Base-by-base conservation (phyloP, 2,888 invertebrate genomes). In the Nebria brevicollis region DNA sequence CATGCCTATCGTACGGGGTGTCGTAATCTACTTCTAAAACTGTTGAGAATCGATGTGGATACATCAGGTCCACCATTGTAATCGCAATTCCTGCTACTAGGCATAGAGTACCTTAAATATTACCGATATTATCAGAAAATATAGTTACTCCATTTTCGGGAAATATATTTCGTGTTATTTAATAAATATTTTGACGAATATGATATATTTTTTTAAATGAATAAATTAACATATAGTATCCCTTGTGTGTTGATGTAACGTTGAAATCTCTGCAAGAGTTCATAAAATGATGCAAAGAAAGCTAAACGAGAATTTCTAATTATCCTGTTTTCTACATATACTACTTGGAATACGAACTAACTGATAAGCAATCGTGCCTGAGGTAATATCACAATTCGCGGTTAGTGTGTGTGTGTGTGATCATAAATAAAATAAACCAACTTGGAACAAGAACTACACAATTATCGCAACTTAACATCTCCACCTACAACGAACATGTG, bases 21-120 rank as follows among this genome's bases (percentile, higher is more conserved):
- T 97, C 97, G 88, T 96, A 97, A 89, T 98, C 97, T 72, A 97
- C 95, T 89, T 96, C 96, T 81, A 97, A 90, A 84, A 97, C 95
- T 0, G 97, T 97, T 70, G 97, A 96, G 90, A 98, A 97, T 85
- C 94, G 94, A 88, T 97, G 96, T 5, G 97, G 97, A 91, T 95
- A 96, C 84, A 97, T 92, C 86, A 97, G 91, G 89, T 96, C 96
- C 83, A 98, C 91, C 11, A 95, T 92, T 8, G 95, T 94, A 84
- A 98, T 95, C 77, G 96, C 90, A 20, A 95, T 90, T 10, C 98
- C 98, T 20, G 94, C 93, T 73, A 95, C 89, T 64, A 96, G 88
- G 88, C 97, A 96, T 70, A 95, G 89, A 82, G 94, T 91, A 82
- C 96, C 96, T 96, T 90, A 54, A 88, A 87, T 41, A 54, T 54